Conservation (phyloP, 2,113 vertebrate species). For the Daboia siamensis region DNA sequence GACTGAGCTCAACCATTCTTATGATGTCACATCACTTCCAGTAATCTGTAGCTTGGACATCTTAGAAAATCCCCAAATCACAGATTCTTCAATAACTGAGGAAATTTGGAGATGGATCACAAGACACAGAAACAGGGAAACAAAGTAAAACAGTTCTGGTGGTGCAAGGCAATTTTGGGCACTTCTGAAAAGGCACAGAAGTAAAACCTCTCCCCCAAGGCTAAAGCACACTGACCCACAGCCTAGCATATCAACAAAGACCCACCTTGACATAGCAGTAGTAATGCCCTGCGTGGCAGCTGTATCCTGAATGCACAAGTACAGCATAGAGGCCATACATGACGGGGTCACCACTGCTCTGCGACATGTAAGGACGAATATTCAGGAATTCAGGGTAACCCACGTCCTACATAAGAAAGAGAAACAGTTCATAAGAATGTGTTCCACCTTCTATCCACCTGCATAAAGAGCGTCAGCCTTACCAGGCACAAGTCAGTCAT, state of each 20-base stretch:
- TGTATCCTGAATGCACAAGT: slow-evolving; percentile 93
- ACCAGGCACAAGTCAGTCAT: background rate
- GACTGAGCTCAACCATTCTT: background rate
- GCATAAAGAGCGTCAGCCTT: background rate
- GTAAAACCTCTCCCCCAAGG: fast-evolving
- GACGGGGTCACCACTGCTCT: slow-evolving; percentile 80
- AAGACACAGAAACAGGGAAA: background rate
- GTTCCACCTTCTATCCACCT: background rate
- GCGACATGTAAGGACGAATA: slow-evolving; percentile 92
- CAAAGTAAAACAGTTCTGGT: fast-evolving
- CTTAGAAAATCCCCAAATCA: background rate
- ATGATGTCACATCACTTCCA: background rate
- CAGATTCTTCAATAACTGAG: background rate
- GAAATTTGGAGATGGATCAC: background rate
- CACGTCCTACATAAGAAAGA: slow-evolving; percentile 76
- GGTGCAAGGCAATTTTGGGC: background rate
- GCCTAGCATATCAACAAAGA: fast-evolving
- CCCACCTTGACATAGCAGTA: slow-evolving; percentile 95
- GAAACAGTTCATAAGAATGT: background rate
- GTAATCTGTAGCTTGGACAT: background rate
- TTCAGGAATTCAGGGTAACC: slow-evolving; percentile 91
- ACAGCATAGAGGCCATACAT: slow-evolving; percentile 89
- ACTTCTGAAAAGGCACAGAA: background rate
- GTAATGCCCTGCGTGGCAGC: slow-evolving; percentile 92
- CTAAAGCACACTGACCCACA: background rate